Percentiles rank a stretch among this genome's conserved stretches.
These are phyloP conservation scores for Idaea straminata DNA, from an alignment of 2,888 invertebrate species.

Conservation along the genomic window DNA sequence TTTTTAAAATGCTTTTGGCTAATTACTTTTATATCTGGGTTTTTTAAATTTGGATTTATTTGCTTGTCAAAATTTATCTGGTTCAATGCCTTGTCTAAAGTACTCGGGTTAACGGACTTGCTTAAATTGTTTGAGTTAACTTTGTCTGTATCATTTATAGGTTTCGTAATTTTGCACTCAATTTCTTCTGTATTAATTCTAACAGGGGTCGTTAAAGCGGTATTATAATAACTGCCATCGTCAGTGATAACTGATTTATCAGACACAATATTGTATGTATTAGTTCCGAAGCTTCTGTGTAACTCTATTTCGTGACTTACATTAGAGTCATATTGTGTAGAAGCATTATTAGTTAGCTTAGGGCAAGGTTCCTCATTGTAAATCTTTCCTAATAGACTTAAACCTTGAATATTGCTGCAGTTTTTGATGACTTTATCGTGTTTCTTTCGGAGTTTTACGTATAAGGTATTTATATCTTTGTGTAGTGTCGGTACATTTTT, in stretches of 20 bases:
- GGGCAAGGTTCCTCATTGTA: constrained; percentile 43
- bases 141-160: neutral
- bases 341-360: constrained; percentile 31
- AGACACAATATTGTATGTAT: constrained; percentile 12
- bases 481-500: constrained; percentile 48
- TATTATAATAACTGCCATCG: neutral
- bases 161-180: neutral
- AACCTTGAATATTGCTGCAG: constrained; percentile 38
- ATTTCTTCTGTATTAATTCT: constrained; percentile 7
- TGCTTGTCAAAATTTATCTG: neutral
- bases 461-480: constrained; percentile 57
- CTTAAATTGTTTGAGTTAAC: neutral
- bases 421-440: constrained; percentile 44
- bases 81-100: neutral
- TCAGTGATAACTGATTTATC: constrained; percentile 13
- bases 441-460: constrained; percentile 51
- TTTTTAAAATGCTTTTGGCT: neutral
- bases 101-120: neutral
- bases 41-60: neutral
- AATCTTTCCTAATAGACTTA: constrained; percentile 59
- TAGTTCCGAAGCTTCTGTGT: constrained; percentile 14
- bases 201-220: neutral
- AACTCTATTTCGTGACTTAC: constrained; percentile 17
- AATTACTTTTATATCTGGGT: neutral
- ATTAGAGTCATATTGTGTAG: constrained; percentile 36